Conservation (phyloP, 2,888 invertebrate genomes). For the Stegophylla sp. region DNA sequence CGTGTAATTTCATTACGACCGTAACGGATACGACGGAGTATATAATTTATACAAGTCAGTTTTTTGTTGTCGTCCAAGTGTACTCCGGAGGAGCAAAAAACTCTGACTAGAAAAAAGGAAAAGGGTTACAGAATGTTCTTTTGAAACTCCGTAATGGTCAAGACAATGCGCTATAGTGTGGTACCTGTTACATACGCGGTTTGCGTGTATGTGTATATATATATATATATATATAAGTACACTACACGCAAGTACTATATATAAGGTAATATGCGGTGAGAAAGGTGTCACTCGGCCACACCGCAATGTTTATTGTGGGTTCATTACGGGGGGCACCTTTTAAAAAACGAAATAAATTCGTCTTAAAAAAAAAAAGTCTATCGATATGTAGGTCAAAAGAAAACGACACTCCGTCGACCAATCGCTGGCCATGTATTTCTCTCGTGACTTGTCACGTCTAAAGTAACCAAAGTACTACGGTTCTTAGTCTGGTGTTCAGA, state of each 20-base stretch:
- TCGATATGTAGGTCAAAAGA: constrained; percentile 30
- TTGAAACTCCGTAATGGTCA: background rate
- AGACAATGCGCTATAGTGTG: constrained; percentile 3
- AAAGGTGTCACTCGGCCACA: constrained; percentile 47
- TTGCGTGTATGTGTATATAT: background rate
- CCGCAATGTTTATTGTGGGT: constrained; percentile 24
- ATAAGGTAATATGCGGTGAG: background rate
- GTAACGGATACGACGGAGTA: background rate
- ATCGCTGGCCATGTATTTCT: background rate
- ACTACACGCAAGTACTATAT: no score
- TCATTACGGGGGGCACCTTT: background rate
- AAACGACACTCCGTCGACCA: constrained; percentile 43
- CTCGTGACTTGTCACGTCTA: background rate
- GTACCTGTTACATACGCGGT: background rate
- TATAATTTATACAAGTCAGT: background rate
- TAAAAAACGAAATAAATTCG: constrained; percentile 21
- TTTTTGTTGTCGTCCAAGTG: constrained; percentile 4
- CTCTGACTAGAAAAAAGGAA: background rate
- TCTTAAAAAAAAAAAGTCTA: constrained; percentile 27
- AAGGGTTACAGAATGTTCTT: constrained; percentile 38
- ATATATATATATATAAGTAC: background rate
- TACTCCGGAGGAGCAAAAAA: constrained; percentile 34
- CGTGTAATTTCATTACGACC: constrained; percentile 28
- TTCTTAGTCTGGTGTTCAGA: background rate
- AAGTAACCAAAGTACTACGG: background rate